phyloP scores from a whole-genome alignment of 2,888 invertebrate species.

The Nomada goodeniana region DNA sequence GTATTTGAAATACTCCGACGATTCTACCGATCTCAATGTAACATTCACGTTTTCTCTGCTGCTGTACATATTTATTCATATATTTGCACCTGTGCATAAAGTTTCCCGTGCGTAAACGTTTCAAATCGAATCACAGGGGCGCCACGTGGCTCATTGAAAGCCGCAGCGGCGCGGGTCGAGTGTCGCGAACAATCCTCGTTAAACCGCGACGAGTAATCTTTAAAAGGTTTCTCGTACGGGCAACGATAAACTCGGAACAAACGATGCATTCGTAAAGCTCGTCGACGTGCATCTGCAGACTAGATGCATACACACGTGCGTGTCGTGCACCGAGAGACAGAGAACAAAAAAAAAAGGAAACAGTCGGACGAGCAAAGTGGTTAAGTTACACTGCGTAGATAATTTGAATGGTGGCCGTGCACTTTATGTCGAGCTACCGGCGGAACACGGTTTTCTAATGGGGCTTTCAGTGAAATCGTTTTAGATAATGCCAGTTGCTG shows the following conservation, averaged over 20 bases:
- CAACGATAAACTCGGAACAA: constrained; percentile 14
- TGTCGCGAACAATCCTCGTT: constrained; percentile 47
- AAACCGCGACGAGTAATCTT: constrained; percentile 23
- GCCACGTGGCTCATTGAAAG: constrained; percentile 33
- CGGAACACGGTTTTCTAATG: constrained; percentile 20
- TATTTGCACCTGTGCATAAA: too few relatives aligned
- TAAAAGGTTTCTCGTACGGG: constrained; percentile 28
- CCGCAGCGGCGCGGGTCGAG: constrained; percentile 22
- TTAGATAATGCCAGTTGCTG: constrained; percentile 2
- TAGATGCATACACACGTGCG: not conserved
- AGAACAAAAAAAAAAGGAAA: not conserved
- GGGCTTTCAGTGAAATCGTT: constrained; percentile 21
- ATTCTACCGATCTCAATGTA: too few relatives aligned
- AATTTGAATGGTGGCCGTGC: not conserved
- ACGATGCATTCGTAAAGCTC: not conserved
- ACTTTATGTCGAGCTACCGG: constrained; percentile 38
- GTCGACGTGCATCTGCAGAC: not conserved
- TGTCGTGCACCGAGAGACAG: not conserved
- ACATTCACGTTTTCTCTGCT: too few relatives aligned
- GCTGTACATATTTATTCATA: too few relatives aligned
- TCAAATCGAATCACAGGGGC: constrained; percentile 39
- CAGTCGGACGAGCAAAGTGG: not conserved
- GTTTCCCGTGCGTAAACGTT: constrained; percentile 2
- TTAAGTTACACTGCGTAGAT: constrained; percentile 4
- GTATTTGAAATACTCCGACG: too few relatives aligned